Evolutionary conservation across 2,113 vertebrate genomes (phyloP).

Genomic region (Nothobranchius kuhntae): DNA sequence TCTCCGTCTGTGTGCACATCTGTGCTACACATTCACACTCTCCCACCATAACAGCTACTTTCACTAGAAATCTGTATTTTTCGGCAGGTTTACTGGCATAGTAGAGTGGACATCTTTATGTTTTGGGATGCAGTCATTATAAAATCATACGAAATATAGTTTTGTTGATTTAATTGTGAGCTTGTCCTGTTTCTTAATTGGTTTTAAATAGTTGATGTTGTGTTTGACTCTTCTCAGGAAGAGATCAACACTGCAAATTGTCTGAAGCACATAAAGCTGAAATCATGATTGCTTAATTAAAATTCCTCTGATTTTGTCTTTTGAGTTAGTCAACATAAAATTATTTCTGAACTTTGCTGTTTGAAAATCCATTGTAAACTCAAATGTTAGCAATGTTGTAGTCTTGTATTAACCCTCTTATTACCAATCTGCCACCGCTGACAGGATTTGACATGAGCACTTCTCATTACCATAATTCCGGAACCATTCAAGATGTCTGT

Average conservation of each 20-base stretch:
- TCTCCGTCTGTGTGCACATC: constrained; percentile 11
- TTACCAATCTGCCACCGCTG: too few species aligned
- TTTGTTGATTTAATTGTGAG: background rate
- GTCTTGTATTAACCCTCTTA: too few species aligned
- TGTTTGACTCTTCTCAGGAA: background rate
- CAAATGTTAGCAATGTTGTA: background rate
- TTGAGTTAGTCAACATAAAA: too few species aligned
- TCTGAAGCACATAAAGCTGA: too few species aligned
- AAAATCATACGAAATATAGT: background rate
- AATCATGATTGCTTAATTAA: too few species aligned
- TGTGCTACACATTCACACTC: background rate
- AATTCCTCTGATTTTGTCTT: too few species aligned
- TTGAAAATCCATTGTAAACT: background rate
- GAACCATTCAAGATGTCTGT: too few species aligned
- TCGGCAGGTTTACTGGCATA: background rate
- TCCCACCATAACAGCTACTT: background rate
- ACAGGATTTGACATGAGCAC: too few species aligned
- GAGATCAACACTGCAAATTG: too few species aligned
- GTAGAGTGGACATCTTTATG: background rate
- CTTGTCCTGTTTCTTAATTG: too few species aligned
- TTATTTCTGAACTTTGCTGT: background rate
- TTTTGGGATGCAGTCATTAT: background rate
- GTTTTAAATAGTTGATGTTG: background rate
- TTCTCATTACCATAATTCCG: too few species aligned
- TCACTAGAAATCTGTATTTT: background rate